Evolutionary conservation across 2,888 invertebrate genomes (phyloP).

Genomic region (Macaria notata): DNA sequence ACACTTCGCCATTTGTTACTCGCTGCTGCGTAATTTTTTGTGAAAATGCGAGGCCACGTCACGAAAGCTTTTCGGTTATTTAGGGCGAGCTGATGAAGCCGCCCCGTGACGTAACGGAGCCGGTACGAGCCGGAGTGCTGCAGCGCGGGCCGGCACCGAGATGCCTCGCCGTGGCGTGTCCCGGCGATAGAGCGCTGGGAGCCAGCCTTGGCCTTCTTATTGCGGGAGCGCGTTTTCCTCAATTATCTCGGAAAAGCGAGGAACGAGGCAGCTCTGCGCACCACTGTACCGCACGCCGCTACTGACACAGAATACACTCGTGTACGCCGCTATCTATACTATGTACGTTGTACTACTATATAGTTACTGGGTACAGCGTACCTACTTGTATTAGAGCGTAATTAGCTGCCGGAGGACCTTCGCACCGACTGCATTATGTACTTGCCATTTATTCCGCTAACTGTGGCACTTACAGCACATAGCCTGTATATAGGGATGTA

Average conservation of each 20-base stretch:
- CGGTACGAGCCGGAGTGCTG: no score
- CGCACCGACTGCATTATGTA: background rate
- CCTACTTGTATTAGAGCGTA: constrained; percentile 7
- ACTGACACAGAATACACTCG: background rate
- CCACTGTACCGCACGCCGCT: background rate
- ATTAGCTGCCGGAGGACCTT: constrained; percentile 5
- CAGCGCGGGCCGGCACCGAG: no score
- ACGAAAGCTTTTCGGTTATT: no score
- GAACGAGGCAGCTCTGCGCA: constrained; percentile 1
- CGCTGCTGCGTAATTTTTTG: background rate
- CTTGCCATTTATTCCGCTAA: background rate
- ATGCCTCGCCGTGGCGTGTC: no score
- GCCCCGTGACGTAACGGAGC: no score
- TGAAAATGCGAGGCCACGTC: no score
- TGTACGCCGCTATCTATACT: no score
- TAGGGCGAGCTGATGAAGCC: no score
- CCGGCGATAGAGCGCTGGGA: background rate
- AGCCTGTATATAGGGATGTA: no score
- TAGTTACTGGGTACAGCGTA: background rate
- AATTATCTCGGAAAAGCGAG: constrained; percentile 22
- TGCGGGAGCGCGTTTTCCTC: constrained; percentile 20
- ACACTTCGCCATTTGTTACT: constrained; percentile 3
- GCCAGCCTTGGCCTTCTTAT: constrained; percentile 20
- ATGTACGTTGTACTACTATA: no score
- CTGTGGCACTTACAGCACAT: no score